Evolutionary conservation across 2,888 invertebrate genomes (phyloP).

Genomic region (Pachymerium ferrugineum): DNA sequence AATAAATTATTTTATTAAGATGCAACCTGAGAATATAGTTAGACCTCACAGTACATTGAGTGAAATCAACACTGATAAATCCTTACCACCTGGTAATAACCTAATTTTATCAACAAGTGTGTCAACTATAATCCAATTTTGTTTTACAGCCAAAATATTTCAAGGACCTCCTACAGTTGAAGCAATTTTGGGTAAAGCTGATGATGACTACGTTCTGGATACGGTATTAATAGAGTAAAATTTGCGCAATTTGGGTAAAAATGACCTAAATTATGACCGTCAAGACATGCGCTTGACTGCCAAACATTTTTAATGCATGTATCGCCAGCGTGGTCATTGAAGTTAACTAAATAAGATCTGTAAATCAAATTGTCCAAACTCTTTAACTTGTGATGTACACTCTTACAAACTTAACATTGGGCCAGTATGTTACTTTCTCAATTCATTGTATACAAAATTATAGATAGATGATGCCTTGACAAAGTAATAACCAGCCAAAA

Average conservation of each 20-base stretch:
- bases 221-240: too few relatives aligned
- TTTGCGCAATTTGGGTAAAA: too few relatives aligned
- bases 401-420: too few relatives aligned
- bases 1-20: background rate
- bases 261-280: background rate
- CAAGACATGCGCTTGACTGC: background rate
- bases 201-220: background rate
- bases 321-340: too few relatives aligned
- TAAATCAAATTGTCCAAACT: too few relatives aligned
- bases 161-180: background rate
- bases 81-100: background rate
- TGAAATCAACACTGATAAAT: background rate
- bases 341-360: too few relatives aligned
- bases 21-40: background rate
- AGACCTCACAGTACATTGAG: background rate
- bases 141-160: background rate
- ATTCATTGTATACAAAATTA: background rate
- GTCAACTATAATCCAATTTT: background rate
- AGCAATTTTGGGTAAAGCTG: background rate
- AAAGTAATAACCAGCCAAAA: too few relatives aligned
- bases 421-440: too few relatives aligned
- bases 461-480: background rate
- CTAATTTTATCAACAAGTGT: background rate
- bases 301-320: too few relatives aligned
- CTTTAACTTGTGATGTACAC: too few relatives aligned